Evolutionary conservation across 2,113 vertebrate genomes (phyloP).

Genomic region (Bubo blakistoni): DNA sequence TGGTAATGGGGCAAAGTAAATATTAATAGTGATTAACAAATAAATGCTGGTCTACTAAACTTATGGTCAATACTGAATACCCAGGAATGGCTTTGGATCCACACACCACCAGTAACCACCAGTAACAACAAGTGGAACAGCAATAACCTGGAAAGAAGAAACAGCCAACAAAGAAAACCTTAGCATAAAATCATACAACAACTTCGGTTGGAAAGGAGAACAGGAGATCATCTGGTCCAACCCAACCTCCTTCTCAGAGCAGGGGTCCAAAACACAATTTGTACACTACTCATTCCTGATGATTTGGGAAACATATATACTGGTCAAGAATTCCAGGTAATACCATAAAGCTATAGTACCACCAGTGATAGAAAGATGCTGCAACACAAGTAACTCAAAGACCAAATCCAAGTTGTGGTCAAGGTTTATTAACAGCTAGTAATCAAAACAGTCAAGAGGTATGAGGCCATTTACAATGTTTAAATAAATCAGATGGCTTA

Average conservation of each 20-base stretch:
- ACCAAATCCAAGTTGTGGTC: background rate
- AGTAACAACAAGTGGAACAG: background rate
- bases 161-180: background rate
- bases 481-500: background rate
- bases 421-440: background rate
- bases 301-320: background rate
- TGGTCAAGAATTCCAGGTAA: background rate
- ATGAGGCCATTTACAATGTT: background rate
- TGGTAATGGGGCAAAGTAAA: background rate
- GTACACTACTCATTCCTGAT: background rate
- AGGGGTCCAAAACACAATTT: background rate
- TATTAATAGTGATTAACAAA: background rate
- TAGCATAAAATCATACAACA: background rate
- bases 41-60: background rate
- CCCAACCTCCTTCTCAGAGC: background rate
- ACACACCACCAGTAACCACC: background rate
- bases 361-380: background rate
- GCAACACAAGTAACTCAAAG: background rate
- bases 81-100: background rate
- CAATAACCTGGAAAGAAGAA: background rate
- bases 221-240: background rate
- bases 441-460: background rate
- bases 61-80: background rate
- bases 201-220: background rate
- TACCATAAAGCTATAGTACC: rapidly evolving